phyloP scores from a whole-genome alignment of 2,113 vertebrate genomes.

The Zapornia atra region DNA sequence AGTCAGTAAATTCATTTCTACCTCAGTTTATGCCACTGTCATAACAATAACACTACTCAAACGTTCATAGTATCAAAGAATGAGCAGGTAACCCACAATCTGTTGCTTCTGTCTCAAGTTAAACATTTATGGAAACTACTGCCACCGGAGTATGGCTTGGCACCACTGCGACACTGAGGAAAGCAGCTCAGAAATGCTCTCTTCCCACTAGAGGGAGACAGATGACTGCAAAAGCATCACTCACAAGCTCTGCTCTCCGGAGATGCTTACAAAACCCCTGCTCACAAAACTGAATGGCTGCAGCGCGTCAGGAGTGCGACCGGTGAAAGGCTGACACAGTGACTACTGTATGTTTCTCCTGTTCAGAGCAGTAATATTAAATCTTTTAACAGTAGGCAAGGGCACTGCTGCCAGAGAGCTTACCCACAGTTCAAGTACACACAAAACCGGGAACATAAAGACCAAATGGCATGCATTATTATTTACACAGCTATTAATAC shows the following conservation, averaged over 20 bases:
- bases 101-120: background rate
- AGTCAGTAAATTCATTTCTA: background rate
- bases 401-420: background rate
- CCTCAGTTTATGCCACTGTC: background rate
- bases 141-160: background rate
- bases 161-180: background rate
- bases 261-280: background rate
- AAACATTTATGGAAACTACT: background rate
- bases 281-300: background rate
- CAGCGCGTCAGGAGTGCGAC: background rate
- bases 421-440: background rate
- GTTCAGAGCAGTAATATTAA: background rate
- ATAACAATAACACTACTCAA: background rate
- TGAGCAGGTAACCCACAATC: background rate
- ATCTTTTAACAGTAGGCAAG: background rate
- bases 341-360: background rate
- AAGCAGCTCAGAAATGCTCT: background rate
- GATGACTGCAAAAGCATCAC: background rate
- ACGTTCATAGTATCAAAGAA: background rate
- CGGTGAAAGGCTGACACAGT: background rate
- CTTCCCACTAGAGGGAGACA: slow-evolving; percentile 63
- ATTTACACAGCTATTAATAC: background rate
- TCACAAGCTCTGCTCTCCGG: background rate
- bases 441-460: background rate
- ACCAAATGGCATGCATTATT: background rate